Conservation (phyloP, 1,140 invertebrate species). For the Octopus sinensis region DNA sequence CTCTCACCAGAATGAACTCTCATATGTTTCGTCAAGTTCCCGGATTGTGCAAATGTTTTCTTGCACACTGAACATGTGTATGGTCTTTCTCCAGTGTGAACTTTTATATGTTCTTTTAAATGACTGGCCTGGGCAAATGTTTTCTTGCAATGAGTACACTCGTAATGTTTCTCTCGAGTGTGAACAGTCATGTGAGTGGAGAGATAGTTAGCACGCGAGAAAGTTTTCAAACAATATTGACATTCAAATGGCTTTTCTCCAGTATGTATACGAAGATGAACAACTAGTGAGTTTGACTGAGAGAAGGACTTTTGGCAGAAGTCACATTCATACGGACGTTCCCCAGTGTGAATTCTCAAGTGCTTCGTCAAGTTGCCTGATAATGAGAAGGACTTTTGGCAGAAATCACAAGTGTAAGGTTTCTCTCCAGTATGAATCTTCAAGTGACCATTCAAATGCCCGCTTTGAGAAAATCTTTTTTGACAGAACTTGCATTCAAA, state of each 20-base stretch:
- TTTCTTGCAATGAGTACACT: constrained; percentile 53
- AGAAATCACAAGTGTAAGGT: constrained; percentile 54
- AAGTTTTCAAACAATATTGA: constrained; percentile 17
- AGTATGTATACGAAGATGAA: constrained; percentile 52
- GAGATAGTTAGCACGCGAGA: constrained; percentile 16
- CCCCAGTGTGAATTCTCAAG: constrained; percentile 52
- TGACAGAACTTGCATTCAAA: constrained; percentile 28
- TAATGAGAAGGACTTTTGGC: constrained; percentile 42
- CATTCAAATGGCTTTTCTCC: constrained; percentile 24
- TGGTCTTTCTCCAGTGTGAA: constrained; percentile 62
- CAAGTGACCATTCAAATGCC: constrained; percentile 45
- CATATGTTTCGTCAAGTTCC: constrained; percentile 58
- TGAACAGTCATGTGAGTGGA: constrained; percentile 49
- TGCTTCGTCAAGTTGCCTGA: constrained; percentile 47
- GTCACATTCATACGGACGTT: constrained; percentile 49
- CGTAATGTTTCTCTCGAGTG: constrained; percentile 46
- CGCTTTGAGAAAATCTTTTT: constrained; percentile 24
- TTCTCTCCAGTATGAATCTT: constrained; percentile 53
- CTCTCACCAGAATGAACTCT: constrained; percentile 70
- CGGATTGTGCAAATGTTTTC: not conserved
- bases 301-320: constrained; percentile 44
- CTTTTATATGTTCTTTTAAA: constrained; percentile 90
- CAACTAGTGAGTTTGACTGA: constrained; percentile 37
- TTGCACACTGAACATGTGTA: not conserved
- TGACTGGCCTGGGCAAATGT: constrained; percentile 63